Conservation (phyloP, 2,797 vertebrate genomes). For the Nothura maculosa region DNA sequence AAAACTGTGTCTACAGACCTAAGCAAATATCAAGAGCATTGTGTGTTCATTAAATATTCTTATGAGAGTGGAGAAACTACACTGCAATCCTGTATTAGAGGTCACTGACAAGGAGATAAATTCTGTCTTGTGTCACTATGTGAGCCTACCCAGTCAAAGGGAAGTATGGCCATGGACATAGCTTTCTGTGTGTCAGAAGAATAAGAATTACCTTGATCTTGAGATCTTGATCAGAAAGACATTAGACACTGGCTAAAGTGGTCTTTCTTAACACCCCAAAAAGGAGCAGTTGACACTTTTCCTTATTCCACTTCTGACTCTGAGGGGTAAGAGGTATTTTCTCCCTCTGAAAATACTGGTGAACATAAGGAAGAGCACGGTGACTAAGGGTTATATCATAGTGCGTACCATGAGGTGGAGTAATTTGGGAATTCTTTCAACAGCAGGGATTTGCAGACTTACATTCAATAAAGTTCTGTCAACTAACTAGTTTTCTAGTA, state of each 20-base stretch:
- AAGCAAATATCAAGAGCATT: neutral
- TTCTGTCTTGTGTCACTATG: fast-evolving
- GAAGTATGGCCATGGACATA: neutral
- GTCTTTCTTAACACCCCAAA: neutral
- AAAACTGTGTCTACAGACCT: neutral
- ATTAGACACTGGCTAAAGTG: neutral
- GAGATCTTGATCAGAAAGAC: neutral
- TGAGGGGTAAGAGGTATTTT: neutral
- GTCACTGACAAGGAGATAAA: fast-evolving
- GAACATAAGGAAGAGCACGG: neutral
- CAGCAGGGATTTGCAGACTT: neutral
- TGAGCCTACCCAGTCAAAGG: neutral
- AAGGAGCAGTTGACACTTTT: neutral
- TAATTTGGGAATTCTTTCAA: neutral
- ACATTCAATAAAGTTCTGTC: neutral
- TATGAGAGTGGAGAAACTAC: neutral
- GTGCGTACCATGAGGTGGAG: neutral
- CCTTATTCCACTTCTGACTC: neutral
- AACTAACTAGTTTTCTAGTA: neutral
- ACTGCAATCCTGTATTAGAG: neutral
- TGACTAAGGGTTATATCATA: neutral
- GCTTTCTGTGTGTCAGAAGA: neutral
- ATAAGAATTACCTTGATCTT: neutral
- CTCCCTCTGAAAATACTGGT: neutral
- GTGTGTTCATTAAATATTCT: neutral